Evolutionary conservation across 1,140 invertebrate genomes (phyloP).

Genomic region (Piezodorus guildinii): DNA sequence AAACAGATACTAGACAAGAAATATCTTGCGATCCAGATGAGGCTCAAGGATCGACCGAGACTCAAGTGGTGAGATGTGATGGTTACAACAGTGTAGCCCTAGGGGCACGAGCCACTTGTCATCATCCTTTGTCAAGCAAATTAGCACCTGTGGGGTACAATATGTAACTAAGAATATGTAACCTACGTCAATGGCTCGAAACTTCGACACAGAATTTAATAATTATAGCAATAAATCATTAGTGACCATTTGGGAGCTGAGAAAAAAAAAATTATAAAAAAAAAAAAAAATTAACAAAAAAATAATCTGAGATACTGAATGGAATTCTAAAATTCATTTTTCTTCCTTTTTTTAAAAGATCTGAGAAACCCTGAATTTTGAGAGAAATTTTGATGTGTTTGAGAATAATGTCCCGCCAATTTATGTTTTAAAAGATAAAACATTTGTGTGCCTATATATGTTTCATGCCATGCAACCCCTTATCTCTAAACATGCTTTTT

Average conservation of each 20-base stretch:
- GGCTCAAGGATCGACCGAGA: not conserved
- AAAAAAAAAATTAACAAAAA: not conserved
- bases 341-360: not conserved
- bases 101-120: conserved; percentile 11
- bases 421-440: not conserved
- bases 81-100: conserved; percentile 1
- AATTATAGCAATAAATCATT: not conserved
- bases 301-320: too few species aligned
- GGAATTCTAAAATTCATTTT: too few species aligned
- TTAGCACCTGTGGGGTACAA: conserved; percentile 14
- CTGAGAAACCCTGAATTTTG: not conserved
- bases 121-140: conserved; percentile 3
- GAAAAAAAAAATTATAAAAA: not conserved
- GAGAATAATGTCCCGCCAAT: not conserved
- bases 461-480: conserved; percentile 12
- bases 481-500: not conserved
- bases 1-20: not conserved
- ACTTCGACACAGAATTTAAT: conserved; percentile 12
- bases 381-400: not conserved
- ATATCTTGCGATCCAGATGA: not conserved
- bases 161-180: conserved; percentile 17
- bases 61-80: not conserved
- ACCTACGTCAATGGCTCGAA: conserved; percentile 25
- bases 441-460: conserved; percentile 11
- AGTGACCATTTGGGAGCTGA: not conserved